These are phyloP conservation scores for Caenorhabditis wallacei DNA, from an alignment of 2,888 invertebrate species.

Conservation along the genomic window DNA sequence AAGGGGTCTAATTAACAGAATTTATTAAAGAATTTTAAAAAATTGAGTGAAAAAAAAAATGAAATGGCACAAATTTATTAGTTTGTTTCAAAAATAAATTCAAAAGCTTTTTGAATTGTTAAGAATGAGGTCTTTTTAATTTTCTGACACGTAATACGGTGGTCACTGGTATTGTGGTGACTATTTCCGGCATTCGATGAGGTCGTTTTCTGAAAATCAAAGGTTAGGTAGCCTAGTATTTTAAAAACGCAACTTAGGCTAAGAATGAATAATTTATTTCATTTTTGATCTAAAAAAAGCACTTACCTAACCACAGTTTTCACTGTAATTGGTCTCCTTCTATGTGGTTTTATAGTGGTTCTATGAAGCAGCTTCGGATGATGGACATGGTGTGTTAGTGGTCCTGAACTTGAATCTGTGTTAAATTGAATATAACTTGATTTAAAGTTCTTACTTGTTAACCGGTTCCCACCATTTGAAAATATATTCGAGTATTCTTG, in stretches of 20 bases:
- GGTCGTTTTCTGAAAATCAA: neutral
- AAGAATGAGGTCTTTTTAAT: neutral
- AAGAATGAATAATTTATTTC: neutral
- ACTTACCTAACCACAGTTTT: neutral
- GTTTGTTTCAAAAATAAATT: neutral
- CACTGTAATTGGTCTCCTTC: neutral
- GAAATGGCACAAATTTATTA: neutral
- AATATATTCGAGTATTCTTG: conserved; percentile 54
- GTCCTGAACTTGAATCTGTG: neutral
- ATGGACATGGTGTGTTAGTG: neutral
- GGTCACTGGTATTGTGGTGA: conserved; percentile 7
- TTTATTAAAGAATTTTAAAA: no score
- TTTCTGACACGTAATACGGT: conserved; percentile 23
- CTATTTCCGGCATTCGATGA: conserved; percentile 22
- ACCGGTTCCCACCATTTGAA: conserved; percentile 48
- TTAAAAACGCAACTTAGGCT: neutral
- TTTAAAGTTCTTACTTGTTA: conserved; percentile 6
- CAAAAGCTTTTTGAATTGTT: neutral
- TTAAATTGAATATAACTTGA: no score
- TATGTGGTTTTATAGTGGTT: neutral
- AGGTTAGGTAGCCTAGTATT: no score
- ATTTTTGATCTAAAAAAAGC: neutral
- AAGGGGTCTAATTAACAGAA: no score
- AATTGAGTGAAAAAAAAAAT: no score
- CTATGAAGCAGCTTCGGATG: neutral